Base-by-base conservation (phyloP, 1,140 invertebrate species). In the Drosophila grimshawi region DNA sequence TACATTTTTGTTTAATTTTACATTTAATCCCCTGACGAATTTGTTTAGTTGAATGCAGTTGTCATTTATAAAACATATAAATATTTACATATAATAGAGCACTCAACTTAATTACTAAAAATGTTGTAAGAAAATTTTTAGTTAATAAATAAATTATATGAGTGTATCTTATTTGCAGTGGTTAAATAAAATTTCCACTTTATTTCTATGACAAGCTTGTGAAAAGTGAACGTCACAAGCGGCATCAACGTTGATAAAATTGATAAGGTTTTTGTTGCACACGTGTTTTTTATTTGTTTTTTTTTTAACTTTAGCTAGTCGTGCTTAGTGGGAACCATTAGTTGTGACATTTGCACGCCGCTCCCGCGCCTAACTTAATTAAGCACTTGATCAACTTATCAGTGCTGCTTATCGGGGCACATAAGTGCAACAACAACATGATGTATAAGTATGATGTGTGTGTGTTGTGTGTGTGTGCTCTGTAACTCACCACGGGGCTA, bases 401-500 rank as follows among this genome's bases (percentile, higher is more conserved):
- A 75, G 80, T 30, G 45, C 37, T 74, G 66, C 68, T 82, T 86
- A 88, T 88, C 75, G 64, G 59, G 45, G 57, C 53, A 19, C 19
- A 19, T 19, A 69, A 56, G 39, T 43, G 39, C 39, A 43, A 74
- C 48, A 73, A 53, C 27, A 46, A 52, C n/a, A 33, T 48, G 27
- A 33, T 41, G 33, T 30, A 11, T 45, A 8, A 19, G 19, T 19
- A 19, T 19, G 19, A 19, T 19, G 19, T 41, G 48, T 8, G 10
- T 64, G 39, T 7, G 27, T 35, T 35, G 45, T 67, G 19, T 59
- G 41, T 27, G 6, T n/a, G 5, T 39, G 19, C 52, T 66, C 52
- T 29, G 52, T 52, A 83, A 88, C 90, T 92, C 74, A 92, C 90
- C 90, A 92, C 90, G 60, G 86, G 77, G 43, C 81, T 92, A 48